Conservation (phyloP, 2,113 vertebrate species). For the Litocranius walleri region DNA sequence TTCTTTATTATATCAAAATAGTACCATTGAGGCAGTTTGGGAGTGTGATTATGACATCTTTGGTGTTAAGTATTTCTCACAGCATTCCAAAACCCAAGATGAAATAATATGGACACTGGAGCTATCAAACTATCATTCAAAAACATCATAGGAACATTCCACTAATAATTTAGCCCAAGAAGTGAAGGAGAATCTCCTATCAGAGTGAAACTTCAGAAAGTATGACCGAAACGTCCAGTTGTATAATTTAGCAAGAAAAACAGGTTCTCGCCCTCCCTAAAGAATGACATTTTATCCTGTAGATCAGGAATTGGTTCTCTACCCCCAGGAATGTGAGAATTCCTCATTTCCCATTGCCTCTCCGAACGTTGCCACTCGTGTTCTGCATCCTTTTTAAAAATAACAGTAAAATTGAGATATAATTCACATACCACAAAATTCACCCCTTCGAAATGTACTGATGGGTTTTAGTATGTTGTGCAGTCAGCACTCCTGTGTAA, state of each 20-base stretch:
- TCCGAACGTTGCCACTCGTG: neutral
- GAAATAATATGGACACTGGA: neutral
- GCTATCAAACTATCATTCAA: neutral
- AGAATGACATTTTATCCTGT: neutral
- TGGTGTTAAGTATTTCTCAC: neutral
- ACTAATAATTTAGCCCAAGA: neutral
- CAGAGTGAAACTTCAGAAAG: neutral
- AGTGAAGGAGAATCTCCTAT: neutral
- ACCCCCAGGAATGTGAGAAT: neutral
- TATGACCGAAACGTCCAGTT: neutral
- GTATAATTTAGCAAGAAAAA: neutral
- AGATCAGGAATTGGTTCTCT: neutral
- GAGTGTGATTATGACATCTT: neutral
- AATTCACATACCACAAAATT: neutral
- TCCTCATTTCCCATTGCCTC: neutral
- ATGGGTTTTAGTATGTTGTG: neutral
- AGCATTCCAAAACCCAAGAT: neutral
- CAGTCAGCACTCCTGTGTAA: neutral
- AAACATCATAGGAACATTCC: neutral
- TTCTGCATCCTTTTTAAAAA: neutral
- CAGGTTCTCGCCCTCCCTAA: neutral
- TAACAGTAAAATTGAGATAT: neutral
- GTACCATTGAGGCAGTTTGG: neutral
- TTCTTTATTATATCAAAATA: slow-evolving; percentile 37
- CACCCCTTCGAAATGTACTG: neutral